Base-by-base conservation (phyloP, 92 coral and sea anemone species). In the Muricea muricata region DNA sequence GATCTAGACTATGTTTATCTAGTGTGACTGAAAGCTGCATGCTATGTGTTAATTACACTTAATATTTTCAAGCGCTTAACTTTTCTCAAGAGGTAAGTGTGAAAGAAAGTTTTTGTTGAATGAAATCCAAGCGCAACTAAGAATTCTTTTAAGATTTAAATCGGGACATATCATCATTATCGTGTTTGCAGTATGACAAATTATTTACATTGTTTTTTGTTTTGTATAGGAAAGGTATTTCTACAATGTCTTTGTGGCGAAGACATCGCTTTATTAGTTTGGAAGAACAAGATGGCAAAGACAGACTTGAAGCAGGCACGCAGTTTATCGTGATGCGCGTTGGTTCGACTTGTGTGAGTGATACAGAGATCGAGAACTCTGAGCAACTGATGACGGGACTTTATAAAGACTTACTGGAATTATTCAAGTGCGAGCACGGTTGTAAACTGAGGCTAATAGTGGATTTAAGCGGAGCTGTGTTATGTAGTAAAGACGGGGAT, bases 381-480 rank as follows among this genome's bases (percentile, higher is more conserved):
- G 65, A 55, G 67, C 28, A 30, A 29, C 6, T 0, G 3, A 1
- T 26, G 42, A 31, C 32, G 1, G 81, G 55, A 57, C 55, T 76
- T 17, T 52, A 48, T 18, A 50, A 55, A 15, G 39, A 50, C 29
- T n/a, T 52, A 18, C 29, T 76, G 25, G 67, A 76, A 29, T 20
- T 26, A 48, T 50, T 76, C 37, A 67, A 50, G 0, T 42, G 6
- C 7, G 60, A 52, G 5, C 57, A 17, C 65, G 35, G 32, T 18
- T 76, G 66, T 29, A 57, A 45, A 21, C 21, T 76, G 7, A 55
- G 66, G 31, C 47, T 76, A 1, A 17, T 76, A 1, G 66, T 76
- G 6, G 81, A 76, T 39, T 26, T 76, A 76, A 76, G 45, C n/a
- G 81, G 81, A 5, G 81, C 66, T 29, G 47, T 76, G 42, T 55